Conservation (phyloP, 2,113 vertebrate genomes). For the Tinamus guttatus region DNA sequence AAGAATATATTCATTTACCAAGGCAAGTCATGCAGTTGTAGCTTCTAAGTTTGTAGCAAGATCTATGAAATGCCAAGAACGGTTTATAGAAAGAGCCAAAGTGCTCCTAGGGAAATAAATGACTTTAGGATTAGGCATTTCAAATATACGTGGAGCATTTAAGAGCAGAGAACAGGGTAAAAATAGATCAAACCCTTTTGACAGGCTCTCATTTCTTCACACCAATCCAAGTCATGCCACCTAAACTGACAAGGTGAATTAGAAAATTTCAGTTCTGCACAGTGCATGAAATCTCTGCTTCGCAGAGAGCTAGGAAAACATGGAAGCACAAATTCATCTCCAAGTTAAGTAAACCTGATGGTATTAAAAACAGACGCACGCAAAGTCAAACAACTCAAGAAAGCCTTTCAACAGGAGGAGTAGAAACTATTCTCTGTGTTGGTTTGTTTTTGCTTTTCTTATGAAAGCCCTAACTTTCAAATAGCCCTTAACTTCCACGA, state of each 20-base stretch:
- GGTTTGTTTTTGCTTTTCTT: background rate
- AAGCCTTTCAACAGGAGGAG: background rate
- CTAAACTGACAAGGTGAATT: background rate
- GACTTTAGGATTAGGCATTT: conserved; percentile 1
- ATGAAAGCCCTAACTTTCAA: background rate
- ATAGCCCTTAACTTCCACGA: background rate
- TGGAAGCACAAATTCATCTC: background rate
- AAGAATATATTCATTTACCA: background rate
- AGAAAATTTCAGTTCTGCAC: background rate
- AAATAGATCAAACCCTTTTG: conserved; percentile 26
- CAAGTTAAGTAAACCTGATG: background rate
- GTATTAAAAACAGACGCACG: background rate
- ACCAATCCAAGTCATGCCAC: background rate
- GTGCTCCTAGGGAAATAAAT: background rate
- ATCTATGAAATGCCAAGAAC: background rate
- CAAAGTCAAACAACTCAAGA: background rate
- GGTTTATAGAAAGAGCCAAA: background rate
- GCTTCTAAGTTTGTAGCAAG: background rate
- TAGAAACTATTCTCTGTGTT: background rate
- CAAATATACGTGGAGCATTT: background rate
- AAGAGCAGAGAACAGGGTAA: conserved; percentile 13
- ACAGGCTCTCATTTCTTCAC: conserved; percentile 3
- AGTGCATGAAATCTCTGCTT: background rate
- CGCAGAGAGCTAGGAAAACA: background rate
- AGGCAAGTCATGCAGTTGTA: background rate